Evolutionary conservation across 2,113 vertebrate species (phyloP), one percentile per base, ranked within the genome.

Genomic region (Macrotus californicus): DNA sequence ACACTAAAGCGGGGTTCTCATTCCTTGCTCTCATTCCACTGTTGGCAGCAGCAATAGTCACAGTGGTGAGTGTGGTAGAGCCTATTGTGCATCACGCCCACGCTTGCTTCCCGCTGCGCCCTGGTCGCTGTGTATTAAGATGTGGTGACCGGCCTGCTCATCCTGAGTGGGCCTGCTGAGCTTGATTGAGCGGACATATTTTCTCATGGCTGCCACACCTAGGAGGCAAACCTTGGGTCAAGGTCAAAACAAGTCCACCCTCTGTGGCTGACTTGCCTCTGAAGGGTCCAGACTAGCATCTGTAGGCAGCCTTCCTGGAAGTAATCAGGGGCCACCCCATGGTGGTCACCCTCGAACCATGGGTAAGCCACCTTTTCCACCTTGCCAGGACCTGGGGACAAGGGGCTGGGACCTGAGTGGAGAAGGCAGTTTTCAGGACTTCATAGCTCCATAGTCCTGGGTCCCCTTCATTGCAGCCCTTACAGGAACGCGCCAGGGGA

Each of bases 51-150:
- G 52, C 1, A 5, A 50, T 52, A 36, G 26, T 61, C 46, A 6
- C 8, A 5, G 9, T 7, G 36, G 4, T 39, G 2, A 29, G 15
- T 31, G 19, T 29, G 54, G 84, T 12, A 56, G 24, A 73, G 6
- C 34, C 22, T 19, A 0, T 6, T n/a, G 36, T 81, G 9, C 1
- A 0, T 34, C 18, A 52, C 26, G 41, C 73, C 50, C 0, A 0
- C 72, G 36, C 31, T 56, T 43, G 21, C 39, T 94, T 72, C 52
- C 89, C 12, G 10, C 13, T 26, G 46, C 64, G 6, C 56, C 9
- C 39, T 75, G 73, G 26, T 24, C 29, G 18, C 19, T 18, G 76
- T 87, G 56, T 50, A 41, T 89, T 69, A 24, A 72, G 41, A 41
- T 14, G 16, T 13, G 13, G 2, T n/a, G 10, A 56, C 50, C 19